phyloP scores from a whole-genome alignment of 1,140 invertebrate species.

The Cepaea nemoralis region DNA sequence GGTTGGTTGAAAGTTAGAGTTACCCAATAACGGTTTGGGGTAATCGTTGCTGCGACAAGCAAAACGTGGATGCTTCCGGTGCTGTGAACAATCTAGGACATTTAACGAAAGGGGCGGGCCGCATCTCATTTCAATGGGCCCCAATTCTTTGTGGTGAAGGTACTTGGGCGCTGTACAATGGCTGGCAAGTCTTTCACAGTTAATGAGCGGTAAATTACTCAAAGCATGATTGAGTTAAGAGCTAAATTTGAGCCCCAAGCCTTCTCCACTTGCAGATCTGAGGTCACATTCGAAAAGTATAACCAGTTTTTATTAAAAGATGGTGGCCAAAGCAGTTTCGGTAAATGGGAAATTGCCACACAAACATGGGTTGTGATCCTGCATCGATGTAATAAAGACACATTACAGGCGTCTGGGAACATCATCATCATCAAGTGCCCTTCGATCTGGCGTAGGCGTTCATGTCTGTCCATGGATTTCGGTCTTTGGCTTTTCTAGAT shows the following conservation, averaged over 20 bases:
- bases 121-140: background rate
- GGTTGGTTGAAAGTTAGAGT: conserved; percentile 9
- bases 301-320: too few species aligned
- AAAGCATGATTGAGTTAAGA: conserved; percentile 29
- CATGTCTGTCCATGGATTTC: too few species aligned
- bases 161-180: background rate
- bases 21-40: conserved; percentile 30
- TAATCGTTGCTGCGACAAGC: conserved; percentile 26
- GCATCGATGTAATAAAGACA: too few species aligned
- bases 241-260: background rate
- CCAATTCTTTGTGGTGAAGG: background rate
- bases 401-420: too few species aligned
- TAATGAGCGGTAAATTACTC: conserved; percentile 29
- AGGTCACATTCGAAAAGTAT: too few species aligned
- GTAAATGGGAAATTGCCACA: too few species aligned
- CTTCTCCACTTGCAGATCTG: background rate
- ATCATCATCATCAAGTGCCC: too few species aligned
- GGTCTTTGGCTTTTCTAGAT: too few species aligned
- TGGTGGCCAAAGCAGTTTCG: too few species aligned
- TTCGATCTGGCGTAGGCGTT: too few species aligned
- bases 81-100: background rate
- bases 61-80: conserved; percentile 3
- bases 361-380: too few species aligned
- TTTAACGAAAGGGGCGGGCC: conserved; percentile 17
- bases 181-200: conserved; percentile 3